Base-by-base conservation (phyloP, 2,888 invertebrate genomes). In the Hedya salicella region DNA sequence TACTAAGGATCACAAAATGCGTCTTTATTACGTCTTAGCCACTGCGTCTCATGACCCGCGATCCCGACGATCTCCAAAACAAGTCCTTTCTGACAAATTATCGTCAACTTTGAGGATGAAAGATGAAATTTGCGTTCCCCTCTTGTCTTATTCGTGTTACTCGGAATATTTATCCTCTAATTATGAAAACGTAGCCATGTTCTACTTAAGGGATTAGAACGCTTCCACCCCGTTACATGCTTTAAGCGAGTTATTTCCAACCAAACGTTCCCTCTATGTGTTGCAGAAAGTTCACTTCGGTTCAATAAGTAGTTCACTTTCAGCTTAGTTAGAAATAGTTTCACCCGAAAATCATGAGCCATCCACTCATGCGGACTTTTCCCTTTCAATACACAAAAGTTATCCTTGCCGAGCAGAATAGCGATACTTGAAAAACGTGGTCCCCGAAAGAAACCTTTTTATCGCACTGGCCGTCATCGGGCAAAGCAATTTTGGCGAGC, bases 131-230 rank as follows among this genome's bases (percentile, higher is more conserved):
- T 71, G 74, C 68, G 70, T 73, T 73, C 78, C 77, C 77, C 75
- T 73, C 71, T 67, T 72, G 63, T 69, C 75, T 72, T 81, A 79
- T 82, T 79, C 78, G 77, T 71, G 75, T 80, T 82, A 80, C 77
- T 78, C 79, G 76, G 71, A 68, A 71, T 78, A 83, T 82, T 77
- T 78, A 81, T 82, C 80, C 75, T 74, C 63, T 77, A 78, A 81
- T 81, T 78, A 81, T 74, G 74, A 76, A 68, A 69, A 70, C 64
- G 70, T 70, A 70, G 59, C 70, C 69, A 70, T 62, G 69, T 70
- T 64, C 54, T 60, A 39, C 59, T 62, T 52, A 17, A 60, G 53
- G 61, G 48, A 61, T 61, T 48, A 66, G 53, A 61, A 54, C 46
- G 48, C 40, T 61, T 61, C 40, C 36, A 50, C 50, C 42, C 9